Conservation (phyloP, 2,113 vertebrate genomes). For the Anoplopoma fimbria region DNA sequence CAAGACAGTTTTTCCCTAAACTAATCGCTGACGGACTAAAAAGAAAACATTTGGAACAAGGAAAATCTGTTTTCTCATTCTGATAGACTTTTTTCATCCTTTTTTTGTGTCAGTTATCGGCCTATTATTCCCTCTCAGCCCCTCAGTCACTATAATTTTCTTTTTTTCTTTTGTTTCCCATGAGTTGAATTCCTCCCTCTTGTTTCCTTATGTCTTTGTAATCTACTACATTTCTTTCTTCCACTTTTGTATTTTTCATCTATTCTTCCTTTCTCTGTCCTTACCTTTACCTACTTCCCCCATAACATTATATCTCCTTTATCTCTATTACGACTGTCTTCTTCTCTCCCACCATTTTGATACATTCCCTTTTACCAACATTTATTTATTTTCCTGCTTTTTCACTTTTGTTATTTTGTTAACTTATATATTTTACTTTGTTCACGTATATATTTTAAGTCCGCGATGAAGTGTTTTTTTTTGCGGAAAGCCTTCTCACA, state of each 20-base stretch:
- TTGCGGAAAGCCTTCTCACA: neutral
- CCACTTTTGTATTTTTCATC: neutral
- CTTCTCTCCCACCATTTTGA: no score
- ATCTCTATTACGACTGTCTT: neutral
- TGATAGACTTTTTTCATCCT: conserved; percentile 11
- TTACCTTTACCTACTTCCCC: neutral
- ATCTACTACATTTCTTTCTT: neutral
- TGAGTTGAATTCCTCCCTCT: neutral
- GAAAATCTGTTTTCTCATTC: conserved; percentile 57
- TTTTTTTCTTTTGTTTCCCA: conserved; percentile 36
- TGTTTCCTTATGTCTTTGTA: neutral
- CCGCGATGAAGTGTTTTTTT: no score
- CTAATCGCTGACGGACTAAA: conserved; percentile 71
- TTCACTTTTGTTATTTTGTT: neutral
- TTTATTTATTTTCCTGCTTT: neutral
- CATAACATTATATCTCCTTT: neutral
- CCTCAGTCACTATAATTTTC: conserved; percentile 22
- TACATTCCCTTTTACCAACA: neutral
- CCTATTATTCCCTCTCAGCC: conserved; percentile 13
- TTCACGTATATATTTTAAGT: neutral
- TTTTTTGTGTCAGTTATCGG: conserved; percentile 13
- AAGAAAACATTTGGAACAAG: conserved; percentile 74
- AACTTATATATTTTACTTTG: neutral
- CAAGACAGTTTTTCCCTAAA: conserved; percentile 49
- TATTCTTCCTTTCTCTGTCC: neutral